Percentiles rank a stretch among this genome's conserved stretches.
These are phyloP conservation scores for Spinibarbus caldwelli DNA, from an alignment of 2,797 vertebrate species.

Conservation along the genomic window DNA sequence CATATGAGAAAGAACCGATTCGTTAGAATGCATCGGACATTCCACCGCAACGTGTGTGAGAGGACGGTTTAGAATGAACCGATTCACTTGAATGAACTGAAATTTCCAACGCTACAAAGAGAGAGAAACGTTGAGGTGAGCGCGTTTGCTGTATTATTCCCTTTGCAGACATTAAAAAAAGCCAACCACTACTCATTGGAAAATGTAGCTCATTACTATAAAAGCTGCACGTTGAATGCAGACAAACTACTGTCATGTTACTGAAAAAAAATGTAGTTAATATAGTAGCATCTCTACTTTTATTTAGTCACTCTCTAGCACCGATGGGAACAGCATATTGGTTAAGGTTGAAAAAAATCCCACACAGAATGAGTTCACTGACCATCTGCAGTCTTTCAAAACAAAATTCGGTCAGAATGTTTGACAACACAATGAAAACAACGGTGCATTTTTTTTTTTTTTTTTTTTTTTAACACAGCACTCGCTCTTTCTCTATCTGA, in stretches of 20 bases:
- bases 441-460: too few species aligned
- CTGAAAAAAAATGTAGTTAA: not conserved
- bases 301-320: not conserved
- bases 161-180: not conserved
- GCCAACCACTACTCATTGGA: not conserved
- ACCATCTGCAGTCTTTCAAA: constrained; percentile 32
- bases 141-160: not conserved
- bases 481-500: not conserved
- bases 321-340: not conserved
- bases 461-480: constrained; percentile 15
- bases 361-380: not conserved
- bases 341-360: not conserved
- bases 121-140: too few species aligned
- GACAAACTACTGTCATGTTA: not conserved
- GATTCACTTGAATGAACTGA: not conserved
- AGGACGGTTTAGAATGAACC: not conserved
- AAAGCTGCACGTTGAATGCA: not conserved
- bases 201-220: not conserved
- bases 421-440: constrained; percentile 44
- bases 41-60: not conserved
- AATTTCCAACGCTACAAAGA: not conserved
- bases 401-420: constrained; percentile 30
- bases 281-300: not conserved
- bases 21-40: not conserved
- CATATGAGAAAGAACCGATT: not conserved